Evolutionary conservation across 2,113 vertebrate genomes (phyloP), one percentile per base, ranked within the genome.

Genomic region (Oophaga pumilio): DNA sequence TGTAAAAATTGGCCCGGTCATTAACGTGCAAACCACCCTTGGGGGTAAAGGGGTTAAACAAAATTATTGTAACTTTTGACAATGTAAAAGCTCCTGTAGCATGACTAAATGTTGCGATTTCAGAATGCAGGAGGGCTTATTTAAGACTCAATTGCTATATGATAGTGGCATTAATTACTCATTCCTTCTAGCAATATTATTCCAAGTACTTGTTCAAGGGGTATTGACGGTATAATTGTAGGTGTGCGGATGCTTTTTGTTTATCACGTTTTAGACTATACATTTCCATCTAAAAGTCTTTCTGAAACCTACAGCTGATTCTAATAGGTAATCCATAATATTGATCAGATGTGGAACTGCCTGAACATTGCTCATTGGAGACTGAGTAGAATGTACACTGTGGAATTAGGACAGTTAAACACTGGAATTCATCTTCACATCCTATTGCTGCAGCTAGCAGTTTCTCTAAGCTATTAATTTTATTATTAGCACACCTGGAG

Each of bases 401-500:
- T 90, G 93, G 94, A 95, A 94, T 95, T 93, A 94, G 94, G 93
- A 95, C 93, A 94, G 93, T 94, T 95, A 95, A 95, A 95, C 94
- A 95, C 92, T 89, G 91, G 90, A 92, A 95, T 96, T 93, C 93
- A 95, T 95, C 92, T 90, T 90, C 89, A 87, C 89, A 90, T 91
- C 90, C 92, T 91, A 89, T 90, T 94, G 93, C 94, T 94, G 93
- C 90, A 94, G 94, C 94, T 93, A 95, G 95, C 95, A 94, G 92
- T 95, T 96, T 94, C 94, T 95, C 93, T 91, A 93, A 94, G 95
- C 95, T 95, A 95, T 96, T 95, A 95, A 95, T 96, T 96, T 96
- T 95, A 95, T 95, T 95, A 95, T 95, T 94, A 95, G 95, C 94
- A 94, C 94, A 95, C 95, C 94, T 95, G 94, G 94, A 95, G 94